These are phyloP conservation scores for Platypus cylindrus DNA, from an alignment of 2,888 invertebrate species.

Conservation along the genomic window DNA sequence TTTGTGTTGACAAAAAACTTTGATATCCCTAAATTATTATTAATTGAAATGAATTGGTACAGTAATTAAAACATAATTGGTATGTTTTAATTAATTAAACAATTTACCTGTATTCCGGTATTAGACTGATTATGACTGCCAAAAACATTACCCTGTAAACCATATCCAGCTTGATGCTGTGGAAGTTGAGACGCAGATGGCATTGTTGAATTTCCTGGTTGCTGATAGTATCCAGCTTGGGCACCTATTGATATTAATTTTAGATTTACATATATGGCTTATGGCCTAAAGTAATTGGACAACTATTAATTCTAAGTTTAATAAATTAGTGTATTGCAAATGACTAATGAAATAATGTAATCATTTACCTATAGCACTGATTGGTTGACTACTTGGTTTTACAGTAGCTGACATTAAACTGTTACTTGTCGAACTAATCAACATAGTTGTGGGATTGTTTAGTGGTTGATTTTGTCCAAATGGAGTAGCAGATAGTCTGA, in stretches of 20 bases:
- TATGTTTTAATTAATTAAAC: neutral
- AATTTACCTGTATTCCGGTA: constrained; percentile 35
- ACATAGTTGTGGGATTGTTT: constrained; percentile 74
- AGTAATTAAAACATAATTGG: neutral
- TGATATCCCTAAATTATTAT: constrained; percentile 8
- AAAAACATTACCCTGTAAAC: constrained; percentile 39
- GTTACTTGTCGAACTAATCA: constrained; percentile 77
- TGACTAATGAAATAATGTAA: neutral
- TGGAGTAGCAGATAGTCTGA: constrained; percentile 41
- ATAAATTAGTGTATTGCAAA: neutral
- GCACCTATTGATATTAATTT: constrained; percentile 26
- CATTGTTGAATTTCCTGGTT: constrained; percentile 35
- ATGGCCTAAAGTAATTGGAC: neutral
- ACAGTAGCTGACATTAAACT: constrained; percentile 81
- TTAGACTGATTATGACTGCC: constrained; percentile 35
- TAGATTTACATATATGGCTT: neutral
- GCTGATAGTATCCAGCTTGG: constrained; percentile 39
- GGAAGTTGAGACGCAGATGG: constrained; percentile 34
- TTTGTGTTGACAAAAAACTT: constrained; percentile 47
- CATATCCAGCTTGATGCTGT: constrained; percentile 35
- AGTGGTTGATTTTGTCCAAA: constrained; percentile 72
- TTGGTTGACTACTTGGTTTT: constrained; percentile 62
- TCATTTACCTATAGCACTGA: constrained; percentile 63
- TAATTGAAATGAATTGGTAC: too few species aligned
- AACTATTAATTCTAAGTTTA: neutral